A percentile compares a stretch with the other conserved stretches of the same genome.
These are phyloP conservation scores for Xenopus borealis DNA, from an alignment of 2,113 vertebrate species.

Conservation along the genomic window DNA sequence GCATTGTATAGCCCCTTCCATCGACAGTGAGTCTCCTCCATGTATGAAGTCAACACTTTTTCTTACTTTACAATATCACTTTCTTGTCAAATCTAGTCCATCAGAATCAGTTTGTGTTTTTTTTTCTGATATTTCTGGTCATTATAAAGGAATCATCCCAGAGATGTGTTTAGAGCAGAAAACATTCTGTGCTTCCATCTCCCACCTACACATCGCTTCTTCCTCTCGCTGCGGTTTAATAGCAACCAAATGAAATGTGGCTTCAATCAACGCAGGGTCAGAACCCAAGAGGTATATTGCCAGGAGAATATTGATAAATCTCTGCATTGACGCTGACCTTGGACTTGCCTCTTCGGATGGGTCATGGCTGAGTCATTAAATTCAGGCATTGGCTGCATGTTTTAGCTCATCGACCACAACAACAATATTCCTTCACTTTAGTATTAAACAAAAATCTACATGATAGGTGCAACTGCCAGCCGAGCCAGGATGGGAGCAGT, in stretches of 20 bases:
- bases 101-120: too few species aligned
- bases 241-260: conserved; percentile 21
- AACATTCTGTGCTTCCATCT: too few species aligned
- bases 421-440: conserved; percentile 13
- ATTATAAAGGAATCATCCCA: too few species aligned
- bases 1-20: too few species aligned
- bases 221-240: conserved; percentile 8
- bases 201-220: too few species aligned
- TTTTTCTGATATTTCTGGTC: too few species aligned
- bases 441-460: conserved; percentile 3
- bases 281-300: background rate
- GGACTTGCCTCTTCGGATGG: background rate
- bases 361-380: conserved; percentile 12
- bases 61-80: too few species aligned
- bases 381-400: conserved; percentile 40
- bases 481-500: too few species aligned
- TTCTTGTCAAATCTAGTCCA: too few species aligned
- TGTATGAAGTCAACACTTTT: too few species aligned
- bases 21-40: too few species aligned
- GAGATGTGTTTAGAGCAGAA: too few species aligned
- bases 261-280: conserved; percentile 18
- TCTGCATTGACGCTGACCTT: background rate
- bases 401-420: background rate
- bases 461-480: conserved; percentile 21
- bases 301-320: conserved; percentile 11